Conservation (phyloP, 2,797 vertebrate species). For the Darevskia nairensis region DNA sequence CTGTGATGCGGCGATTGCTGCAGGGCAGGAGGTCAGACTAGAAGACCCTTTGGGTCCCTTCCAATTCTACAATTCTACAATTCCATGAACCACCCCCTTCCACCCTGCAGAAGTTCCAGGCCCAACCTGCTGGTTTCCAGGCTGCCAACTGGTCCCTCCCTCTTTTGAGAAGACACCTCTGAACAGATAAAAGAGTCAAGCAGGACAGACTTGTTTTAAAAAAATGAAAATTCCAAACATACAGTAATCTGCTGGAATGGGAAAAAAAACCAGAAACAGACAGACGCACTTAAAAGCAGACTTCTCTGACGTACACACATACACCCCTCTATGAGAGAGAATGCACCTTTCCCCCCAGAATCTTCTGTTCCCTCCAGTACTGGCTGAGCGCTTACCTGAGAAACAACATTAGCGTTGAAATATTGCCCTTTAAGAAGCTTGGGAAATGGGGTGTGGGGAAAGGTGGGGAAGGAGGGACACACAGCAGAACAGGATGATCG, state of each 20-base stretch:
- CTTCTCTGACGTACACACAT: slow-evolving; percentile 35
- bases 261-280: slow-evolving; percentile 37
- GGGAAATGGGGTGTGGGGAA: slow-evolving; percentile 58
- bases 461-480: slow-evolving; percentile 49
- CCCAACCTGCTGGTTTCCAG: neutral
- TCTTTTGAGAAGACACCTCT: neutral
- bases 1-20: too few species aligned
- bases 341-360: slow-evolving; percentile 53
- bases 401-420: slow-evolving; percentile 81
- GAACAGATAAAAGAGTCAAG: slow-evolving; percentile 23
- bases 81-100: too few species aligned
- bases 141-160: neutral
- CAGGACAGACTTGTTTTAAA: slow-evolving; percentile 24
- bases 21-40: too few species aligned
- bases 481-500: slow-evolving; percentile 69
- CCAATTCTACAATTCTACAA: too few species aligned
- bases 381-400: slow-evolving; percentile 81
- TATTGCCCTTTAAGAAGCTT: slow-evolving; percentile 81
- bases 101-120: accelerated
- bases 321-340: slow-evolving; percentile 9
- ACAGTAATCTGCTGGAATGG: slow-evolving; percentile 49
- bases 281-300: neutral
- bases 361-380: slow-evolving; percentile 65
- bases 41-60: too few species aligned
- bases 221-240: neutral